Evolutionary conservation across 2,888 invertebrate genomes (phyloP).

Genomic region (Phengaris arion): DNA sequence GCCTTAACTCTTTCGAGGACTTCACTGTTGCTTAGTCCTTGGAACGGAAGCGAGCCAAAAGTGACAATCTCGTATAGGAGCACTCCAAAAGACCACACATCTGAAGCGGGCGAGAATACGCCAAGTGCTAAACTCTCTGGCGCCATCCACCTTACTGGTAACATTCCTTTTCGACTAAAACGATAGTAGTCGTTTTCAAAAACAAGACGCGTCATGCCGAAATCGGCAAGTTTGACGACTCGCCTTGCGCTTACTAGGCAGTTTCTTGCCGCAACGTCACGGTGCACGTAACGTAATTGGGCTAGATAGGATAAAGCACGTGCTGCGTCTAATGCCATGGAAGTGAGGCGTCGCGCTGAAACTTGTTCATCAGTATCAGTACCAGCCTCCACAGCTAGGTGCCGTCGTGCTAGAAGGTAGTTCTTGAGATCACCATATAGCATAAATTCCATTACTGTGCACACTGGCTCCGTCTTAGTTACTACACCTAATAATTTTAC

Average conservation of each 20-base stretch:
- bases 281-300: slow-evolving; percentile 91
- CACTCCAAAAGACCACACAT: slow-evolving; percentile 95
- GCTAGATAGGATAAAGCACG: slow-evolving; percentile 91
- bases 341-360: slow-evolving; percentile 87
- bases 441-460: slow-evolving; percentile 97
- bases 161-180: slow-evolving; percentile 91
- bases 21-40: slow-evolving; percentile 91
- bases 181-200: slow-evolving; percentile 94
- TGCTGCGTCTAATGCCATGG: slow-evolving; percentile 93
- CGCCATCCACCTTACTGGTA: slow-evolving; percentile 96
- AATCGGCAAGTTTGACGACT: slow-evolving; percentile 90
- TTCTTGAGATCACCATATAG: slow-evolving; percentile 95
- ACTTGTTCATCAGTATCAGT: slow-evolving; percentile 87
- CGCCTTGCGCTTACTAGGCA: slow-evolving; percentile 87
- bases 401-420: slow-evolving; percentile 90
- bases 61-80: slow-evolving; percentile 93
- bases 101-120: slow-evolving; percentile 90
- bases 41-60: slow-evolving; percentile 94
- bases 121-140: slow-evolving; percentile 92
- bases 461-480: slow-evolving; percentile 91
- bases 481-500: slow-evolving; percentile 92
- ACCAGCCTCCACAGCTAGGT: slow-evolving; percentile 85
- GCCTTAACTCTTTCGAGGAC: slow-evolving; percentile 89
- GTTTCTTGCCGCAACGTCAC: slow-evolving; percentile 90
- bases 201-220: slow-evolving; percentile 94